A percentile compares a stretch with the other conserved stretches of the same genome.
phyloP scores from a whole-genome alignment of 2,797 vertebrate species.

The Bovichtus diacanthus region DNA sequence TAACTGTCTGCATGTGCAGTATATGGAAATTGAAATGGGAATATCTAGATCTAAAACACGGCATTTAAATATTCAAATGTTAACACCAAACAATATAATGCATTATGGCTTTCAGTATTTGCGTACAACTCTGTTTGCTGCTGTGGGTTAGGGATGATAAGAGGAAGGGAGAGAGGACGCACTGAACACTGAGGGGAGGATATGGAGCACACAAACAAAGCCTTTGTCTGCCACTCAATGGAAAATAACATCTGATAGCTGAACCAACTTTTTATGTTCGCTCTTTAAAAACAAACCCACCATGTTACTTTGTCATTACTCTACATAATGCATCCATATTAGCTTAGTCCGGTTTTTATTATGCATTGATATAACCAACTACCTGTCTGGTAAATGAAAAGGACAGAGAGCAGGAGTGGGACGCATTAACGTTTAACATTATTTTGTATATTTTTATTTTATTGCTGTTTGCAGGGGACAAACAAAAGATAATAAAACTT shows the following conservation, averaged over 20 bases:
- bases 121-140: slow-evolving; percentile 85
- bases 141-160: slow-evolving; percentile 51
- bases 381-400: not conserved
- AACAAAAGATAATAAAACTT: not conserved
- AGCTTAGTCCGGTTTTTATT: not conserved
- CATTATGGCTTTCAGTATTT: slow-evolving; percentile 80
- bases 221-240: slow-evolving; percentile 64
- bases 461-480: not conserved
- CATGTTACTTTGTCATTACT: not conserved
- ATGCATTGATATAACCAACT: not conserved
- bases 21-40: slow-evolving; percentile 81
- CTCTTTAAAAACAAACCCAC: slow-evolving; percentile 8
- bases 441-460: slow-evolving; percentile 1
- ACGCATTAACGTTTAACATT: slow-evolving; percentile 2
- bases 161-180: slow-evolving; percentile 43
- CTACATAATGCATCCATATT: not conserved
- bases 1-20: slow-evolving; percentile 52
- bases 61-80: slow-evolving; percentile 88
- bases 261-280: slow-evolving; percentile 9
- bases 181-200: slow-evolving; percentile 35
- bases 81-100: slow-evolving; percentile 82
- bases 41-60: slow-evolving; percentile 82
- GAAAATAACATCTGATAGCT: slow-evolving; percentile 53
- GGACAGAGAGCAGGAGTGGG: not conserved
- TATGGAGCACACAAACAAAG: slow-evolving; percentile 61